Conservation (phyloP, 2,888 invertebrate species). For the Limnephilus rhombicus region DNA sequence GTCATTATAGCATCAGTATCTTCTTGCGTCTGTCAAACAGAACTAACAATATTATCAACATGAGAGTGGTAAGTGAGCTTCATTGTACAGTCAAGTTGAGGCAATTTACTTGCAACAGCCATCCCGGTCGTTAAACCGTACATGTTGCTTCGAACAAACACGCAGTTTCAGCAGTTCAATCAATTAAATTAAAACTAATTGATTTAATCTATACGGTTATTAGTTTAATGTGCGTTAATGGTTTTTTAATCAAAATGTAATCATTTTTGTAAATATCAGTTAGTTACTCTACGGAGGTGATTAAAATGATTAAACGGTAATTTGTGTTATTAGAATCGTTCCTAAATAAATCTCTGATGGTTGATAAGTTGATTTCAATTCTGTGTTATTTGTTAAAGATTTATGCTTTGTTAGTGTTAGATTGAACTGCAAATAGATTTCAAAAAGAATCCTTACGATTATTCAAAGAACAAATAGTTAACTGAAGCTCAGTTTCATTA, state of each 20-base stretch:
- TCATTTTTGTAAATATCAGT: not conserved
- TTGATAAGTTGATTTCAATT: not conserved
- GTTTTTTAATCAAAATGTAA: not conserved
- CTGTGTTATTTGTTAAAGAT: not conserved
- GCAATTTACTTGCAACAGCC: not conserved
- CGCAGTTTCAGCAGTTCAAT: not conserved
- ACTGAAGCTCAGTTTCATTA: not conserved
- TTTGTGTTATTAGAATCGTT: not conserved
- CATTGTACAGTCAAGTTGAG: not conserved
- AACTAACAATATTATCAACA: conserved; percentile 58
- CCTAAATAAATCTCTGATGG: not conserved
- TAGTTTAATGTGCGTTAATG: conserved; percentile 1
- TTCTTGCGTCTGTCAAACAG: conserved; percentile 62
- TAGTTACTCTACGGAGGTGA: not conserved
- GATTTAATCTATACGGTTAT: not conserved
- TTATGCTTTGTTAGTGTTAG: no score
- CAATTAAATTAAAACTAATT: not conserved
- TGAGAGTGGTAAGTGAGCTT: conserved; percentile 64
- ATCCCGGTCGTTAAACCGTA: not conserved
- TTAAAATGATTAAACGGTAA: not conserved
- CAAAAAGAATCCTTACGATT: not conserved
- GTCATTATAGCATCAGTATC: conserved; percentile 65
- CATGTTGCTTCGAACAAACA: not conserved
- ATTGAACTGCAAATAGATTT: not conserved
- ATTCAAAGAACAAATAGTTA: not conserved